Conservation (phyloP, 2,888 invertebrate genomes). For the Epistrophella euchroma region DNA sequence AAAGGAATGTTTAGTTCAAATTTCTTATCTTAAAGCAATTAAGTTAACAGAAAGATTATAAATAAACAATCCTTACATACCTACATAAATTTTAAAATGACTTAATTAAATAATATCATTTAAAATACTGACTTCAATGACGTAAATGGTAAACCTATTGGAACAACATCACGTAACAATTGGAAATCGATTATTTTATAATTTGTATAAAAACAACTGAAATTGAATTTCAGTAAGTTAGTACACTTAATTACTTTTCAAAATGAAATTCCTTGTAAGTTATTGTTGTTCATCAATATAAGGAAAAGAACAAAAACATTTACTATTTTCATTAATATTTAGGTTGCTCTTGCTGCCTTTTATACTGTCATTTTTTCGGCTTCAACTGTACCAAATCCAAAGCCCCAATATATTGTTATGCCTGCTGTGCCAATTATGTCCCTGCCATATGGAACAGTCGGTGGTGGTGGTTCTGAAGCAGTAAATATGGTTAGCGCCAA, state of each 20-base stretch:
- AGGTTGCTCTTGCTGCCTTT: slow-evolving; percentile 28
- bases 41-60: background rate
- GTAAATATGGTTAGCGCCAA: background rate
- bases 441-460: background rate
- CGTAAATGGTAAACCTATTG: background rate
- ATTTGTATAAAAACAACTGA: slow-evolving; percentile 41
- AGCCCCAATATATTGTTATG: background rate
- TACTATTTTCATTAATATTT: background rate
- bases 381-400: slow-evolving; percentile 6
- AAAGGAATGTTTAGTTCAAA: background rate
- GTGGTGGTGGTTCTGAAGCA: slow-evolving; percentile 8
- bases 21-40: background rate
- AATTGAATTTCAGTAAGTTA: slow-evolving; percentile 1
- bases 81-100: background rate
- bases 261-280: slow-evolving; percentile 61
- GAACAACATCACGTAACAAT: slow-evolving; percentile 41
- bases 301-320: background rate
- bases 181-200: background rate
- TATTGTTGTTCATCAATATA: background rate
- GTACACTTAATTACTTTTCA: slow-evolving; percentile 23
- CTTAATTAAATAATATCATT: slow-evolving; percentile 2
- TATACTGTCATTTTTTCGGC: slow-evolving; percentile 11
- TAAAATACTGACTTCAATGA: slow-evolving; percentile 11
- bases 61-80: slow-evolving; percentile 6
- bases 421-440: background rate